Evolutionary conservation across 2,888 invertebrate genomes (phyloP), one percentile per base, ranked within the genome.

Genomic region (Plebejus anna): DNA sequence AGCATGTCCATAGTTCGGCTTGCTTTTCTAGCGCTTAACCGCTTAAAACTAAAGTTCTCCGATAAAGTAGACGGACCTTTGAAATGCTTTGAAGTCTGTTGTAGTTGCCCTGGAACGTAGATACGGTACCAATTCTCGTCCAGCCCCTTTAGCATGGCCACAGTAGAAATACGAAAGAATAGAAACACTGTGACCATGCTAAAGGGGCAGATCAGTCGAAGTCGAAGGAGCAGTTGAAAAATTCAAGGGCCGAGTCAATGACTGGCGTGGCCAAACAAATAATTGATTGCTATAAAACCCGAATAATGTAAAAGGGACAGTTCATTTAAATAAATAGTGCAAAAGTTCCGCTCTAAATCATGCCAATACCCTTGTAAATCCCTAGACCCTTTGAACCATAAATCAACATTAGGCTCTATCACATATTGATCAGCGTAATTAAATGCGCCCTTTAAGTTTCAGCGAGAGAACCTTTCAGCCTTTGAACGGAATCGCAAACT

Each of bases 301-400:
- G 32, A 66, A 66, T 66, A 66, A 32, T 66, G 32, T 16, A 36
- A 16, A 66, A 36, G 28, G 51, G 16, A 5, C 7, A 32, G 73
- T 51, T 73, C 73, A 28, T 55, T 73, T 28, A 55, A 55, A 73
- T 51, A 55, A 55, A 73, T 22, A 73, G 47, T 42, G 28, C 55
- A 55, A 55, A 73, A 73, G 73, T 73, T 22, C 55, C 73, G 55
- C 73, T 55, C 73, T 73, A 55, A 73, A 73, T 73, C 73, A 73
- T 73, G 55, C 73, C 73, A 73, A 73, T 32, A 51, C 51, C 73
- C 73, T 51, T 73, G 73, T 73, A 55, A 73, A 72, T 72, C 28
- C 73, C 55, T 47, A 28, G 73, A 73, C 73, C 73, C 73, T 73
- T 73, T 51, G 28, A 55, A 73, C 73, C 13, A 55, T 73, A 73